Evolutionary conservation across 2,888 invertebrate genomes (phyloP).

Genomic region (Laothoe populi): DNA sequence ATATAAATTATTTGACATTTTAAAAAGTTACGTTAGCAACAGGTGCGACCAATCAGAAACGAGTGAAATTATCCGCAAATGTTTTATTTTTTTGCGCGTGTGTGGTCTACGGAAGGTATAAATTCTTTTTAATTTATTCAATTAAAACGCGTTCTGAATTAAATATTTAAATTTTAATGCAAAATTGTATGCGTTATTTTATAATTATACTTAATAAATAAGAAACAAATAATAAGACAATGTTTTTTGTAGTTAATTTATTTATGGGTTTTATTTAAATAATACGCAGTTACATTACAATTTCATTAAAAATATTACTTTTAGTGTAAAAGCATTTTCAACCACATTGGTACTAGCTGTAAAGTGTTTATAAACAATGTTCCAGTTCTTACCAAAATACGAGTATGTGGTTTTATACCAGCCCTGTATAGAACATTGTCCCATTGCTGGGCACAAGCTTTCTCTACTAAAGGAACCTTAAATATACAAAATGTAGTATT

Average conservation of each 20-base stretch:
- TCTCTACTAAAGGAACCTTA: too few species aligned
- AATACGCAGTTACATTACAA: too few species aligned
- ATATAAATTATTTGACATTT: slow-evolving; percentile 53
- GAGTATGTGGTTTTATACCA: too few species aligned
- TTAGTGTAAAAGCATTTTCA: too few species aligned
- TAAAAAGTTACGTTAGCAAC: slow-evolving; percentile 40
- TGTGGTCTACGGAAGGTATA: slow-evolving; percentile 49
- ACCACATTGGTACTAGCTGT: too few species aligned
- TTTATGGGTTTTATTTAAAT: neutral
- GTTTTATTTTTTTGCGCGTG: slow-evolving; percentile 40
- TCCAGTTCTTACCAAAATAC: too few species aligned
- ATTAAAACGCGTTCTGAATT: slow-evolving; percentile 17
- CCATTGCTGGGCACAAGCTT: too few species aligned
- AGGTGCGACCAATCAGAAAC: slow-evolving; percentile 50
- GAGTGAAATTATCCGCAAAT: slow-evolving; percentile 44
- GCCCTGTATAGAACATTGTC: too few species aligned
- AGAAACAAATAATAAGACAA: slow-evolving; percentile 1
- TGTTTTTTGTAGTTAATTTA: neutral
- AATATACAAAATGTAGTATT: too few species aligned
- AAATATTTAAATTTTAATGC: slow-evolving; percentile 24
- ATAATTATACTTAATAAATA: neutral
- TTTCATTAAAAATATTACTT: too few species aligned
- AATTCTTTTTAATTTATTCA: slow-evolving; percentile 18
- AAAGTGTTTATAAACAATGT: too few species aligned
- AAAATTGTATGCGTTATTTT: slow-evolving; percentile 3